These are phyloP conservation scores for Crypturellus tataupa DNA, from an alignment of 2,797 vertebrate species.

Conservation along the genomic window DNA sequence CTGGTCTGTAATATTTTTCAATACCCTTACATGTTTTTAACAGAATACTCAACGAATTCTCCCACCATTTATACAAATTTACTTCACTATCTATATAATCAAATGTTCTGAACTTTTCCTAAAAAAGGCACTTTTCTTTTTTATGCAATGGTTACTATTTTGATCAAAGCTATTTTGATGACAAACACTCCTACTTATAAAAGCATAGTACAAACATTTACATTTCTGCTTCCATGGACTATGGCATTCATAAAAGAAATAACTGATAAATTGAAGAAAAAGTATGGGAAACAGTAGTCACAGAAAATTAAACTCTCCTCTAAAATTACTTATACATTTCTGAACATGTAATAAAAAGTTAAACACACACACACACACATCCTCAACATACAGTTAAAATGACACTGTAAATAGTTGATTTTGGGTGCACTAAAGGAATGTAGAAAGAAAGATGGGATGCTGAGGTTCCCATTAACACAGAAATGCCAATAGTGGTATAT, in stretches of 20 bases:
- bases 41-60: not conserved
- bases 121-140: not conserved
- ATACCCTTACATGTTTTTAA: not conserved
- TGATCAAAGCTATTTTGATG: not conserved
- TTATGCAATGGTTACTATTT: not conserved
- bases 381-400: not conserved
- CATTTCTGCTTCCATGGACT: not conserved
- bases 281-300: not conserved
- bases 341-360: not conserved
- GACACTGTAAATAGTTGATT: not conserved
- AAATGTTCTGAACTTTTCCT: not conserved
- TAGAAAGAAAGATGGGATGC: not conserved
- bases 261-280: not conserved
- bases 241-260: not conserved
- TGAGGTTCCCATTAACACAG: not conserved
- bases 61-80: not conserved
- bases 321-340: not conserved
- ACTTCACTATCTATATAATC: not conserved
- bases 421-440: not conserved
- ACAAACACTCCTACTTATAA: not conserved
- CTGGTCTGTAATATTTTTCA: not conserved
- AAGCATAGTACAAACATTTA: accelerated
- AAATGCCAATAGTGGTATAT: not conserved
- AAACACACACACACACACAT: not conserved
- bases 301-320: not conserved